Conservation (phyloP, 1,140 invertebrate species). For the Drosophila eugracilis region DNA sequence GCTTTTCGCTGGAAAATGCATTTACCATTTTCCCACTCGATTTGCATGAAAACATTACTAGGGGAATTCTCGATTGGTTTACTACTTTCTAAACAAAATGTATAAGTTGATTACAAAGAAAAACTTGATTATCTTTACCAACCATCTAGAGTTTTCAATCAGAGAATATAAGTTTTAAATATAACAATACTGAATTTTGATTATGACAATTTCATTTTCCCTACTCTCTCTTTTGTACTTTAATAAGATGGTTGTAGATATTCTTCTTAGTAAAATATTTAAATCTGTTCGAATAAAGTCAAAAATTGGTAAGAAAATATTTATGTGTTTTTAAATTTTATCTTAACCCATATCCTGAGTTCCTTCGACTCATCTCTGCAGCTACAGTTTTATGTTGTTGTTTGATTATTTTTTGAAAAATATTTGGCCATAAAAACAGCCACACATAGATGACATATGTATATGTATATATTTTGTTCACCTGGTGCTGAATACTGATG, state of each 20-base stretch:
- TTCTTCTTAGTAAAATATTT: not conserved
- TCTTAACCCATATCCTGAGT: not conserved
- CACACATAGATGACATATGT: not conserved
- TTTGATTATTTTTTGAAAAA: conserved; percentile 4
- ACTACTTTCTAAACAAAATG: conserved; percentile 7
- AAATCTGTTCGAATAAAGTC: no score
- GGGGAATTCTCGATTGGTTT: conserved; percentile 8
- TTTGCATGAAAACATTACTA: not conserved
- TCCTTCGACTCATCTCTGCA: no score
- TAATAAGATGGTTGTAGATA: no score
- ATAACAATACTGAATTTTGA: no score
- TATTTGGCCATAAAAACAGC: not conserved
- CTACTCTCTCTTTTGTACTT: no score
- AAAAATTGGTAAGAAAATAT: no score
- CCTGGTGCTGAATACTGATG: not conserved
- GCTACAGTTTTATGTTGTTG: not conserved
- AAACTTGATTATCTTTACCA: not conserved
- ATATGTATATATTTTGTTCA: not conserved
- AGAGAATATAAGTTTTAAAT: no score
- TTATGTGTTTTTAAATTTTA: no score
- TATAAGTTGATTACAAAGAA: not conserved
- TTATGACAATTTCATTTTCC: no score
- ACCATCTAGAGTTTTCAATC: not conserved
- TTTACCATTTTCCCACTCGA: not conserved
- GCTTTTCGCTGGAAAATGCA: conserved; percentile 27